phyloP scores from a whole-genome alignment of 2,113 vertebrate species.

The Cricetomys ansorgei region DNA sequence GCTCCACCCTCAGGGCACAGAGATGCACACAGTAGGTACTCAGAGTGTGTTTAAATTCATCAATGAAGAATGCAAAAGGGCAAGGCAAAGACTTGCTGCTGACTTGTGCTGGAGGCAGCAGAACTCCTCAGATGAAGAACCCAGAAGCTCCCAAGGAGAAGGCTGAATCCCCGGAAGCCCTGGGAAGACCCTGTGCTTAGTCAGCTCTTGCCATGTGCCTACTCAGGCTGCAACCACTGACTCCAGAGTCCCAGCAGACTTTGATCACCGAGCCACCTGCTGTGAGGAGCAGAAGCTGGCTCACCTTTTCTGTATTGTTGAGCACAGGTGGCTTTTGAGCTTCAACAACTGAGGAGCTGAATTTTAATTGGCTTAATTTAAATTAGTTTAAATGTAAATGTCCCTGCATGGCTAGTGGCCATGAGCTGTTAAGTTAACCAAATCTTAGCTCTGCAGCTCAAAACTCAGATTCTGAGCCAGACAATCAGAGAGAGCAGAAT shows the following conservation, averaged over 20 bases:
- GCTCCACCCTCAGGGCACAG: background rate
- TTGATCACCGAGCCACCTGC: background rate
- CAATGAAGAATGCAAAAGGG: background rate
- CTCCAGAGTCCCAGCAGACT: background rate
- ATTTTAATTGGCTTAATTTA: background rate
- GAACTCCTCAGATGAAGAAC: background rate
- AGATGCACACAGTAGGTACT: background rate
- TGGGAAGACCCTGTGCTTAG: background rate
- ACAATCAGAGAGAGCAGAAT: too few relatives aligned
- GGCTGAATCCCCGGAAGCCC: background rate
- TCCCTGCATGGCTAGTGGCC: background rate
- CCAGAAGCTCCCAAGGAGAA: background rate
- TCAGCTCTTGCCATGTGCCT: background rate
- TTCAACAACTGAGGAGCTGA: background rate
- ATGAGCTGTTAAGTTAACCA: background rate
- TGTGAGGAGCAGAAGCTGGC: too few relatives aligned
- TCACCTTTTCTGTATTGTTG: background rate
- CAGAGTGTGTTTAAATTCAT: rapidly evolving
- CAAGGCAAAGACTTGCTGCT: background rate
- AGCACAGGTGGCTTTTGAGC: background rate
- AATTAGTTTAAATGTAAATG: background rate
- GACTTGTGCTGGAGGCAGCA: background rate
- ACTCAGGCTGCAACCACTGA: background rate
- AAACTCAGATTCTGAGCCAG: background rate
- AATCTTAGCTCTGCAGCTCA: background rate